Evolutionary conservation across 2,113 vertebrate species (phyloP).

Genomic region (Eudyptes chrysolophus): DNA sequence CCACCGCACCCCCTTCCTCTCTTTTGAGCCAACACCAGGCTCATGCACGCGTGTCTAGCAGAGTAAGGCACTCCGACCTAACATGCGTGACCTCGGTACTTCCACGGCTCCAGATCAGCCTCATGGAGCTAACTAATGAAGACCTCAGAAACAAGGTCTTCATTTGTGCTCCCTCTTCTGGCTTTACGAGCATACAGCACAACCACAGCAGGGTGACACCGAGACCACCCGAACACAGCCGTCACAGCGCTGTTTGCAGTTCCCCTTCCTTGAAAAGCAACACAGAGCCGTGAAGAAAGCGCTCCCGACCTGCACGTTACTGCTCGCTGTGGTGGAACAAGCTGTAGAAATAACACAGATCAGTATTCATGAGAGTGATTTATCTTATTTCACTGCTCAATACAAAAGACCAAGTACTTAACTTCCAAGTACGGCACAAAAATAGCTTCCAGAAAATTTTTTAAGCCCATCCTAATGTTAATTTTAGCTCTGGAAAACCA

Average conservation of each 20-base stretch:
- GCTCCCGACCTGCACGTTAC: neutral
- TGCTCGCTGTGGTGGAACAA: neutral
- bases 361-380: neutral
- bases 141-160: neutral
- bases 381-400: neutral
- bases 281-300: neutral
- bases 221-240: neutral
- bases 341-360: neutral
- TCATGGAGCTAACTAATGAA: neutral
- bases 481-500: constrained; percentile 28
- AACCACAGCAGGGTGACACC: accelerated
- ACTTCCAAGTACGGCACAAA: neutral
- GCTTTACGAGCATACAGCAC: neutral
- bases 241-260: accelerated
- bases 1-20: neutral
- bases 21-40: neutral
- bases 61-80: neutral
- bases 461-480: constrained; percentile 21
- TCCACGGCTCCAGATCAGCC: neutral
- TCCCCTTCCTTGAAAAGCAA: neutral
- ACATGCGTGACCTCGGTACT: neutral
- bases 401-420: neutral
- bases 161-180: constrained; percentile 46
- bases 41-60: accelerated
- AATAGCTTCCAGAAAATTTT: constrained; percentile 38